Evolutionary conservation across 2,888 invertebrate species (phyloP), one percentile per base, ranked within the genome.

Genomic region (Eupithecia dodoneata): DNA sequence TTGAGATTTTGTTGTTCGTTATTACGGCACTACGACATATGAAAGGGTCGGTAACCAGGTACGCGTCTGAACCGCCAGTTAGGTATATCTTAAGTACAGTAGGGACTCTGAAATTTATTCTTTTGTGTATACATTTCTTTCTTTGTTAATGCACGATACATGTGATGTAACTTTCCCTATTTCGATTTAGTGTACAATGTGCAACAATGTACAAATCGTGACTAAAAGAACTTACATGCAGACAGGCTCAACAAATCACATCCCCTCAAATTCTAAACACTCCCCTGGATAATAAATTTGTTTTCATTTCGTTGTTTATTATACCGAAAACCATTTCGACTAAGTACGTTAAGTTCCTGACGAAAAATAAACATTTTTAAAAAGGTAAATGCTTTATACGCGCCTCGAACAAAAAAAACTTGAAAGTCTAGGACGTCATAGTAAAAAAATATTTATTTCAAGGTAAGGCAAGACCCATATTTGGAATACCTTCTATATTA

Each of bases 221-320:
- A 76, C 76, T 70, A 73, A 4, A 59, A 6, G 12, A 44, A 70
- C 75, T 76, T 74, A 41, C 10, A 72, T 52, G 45, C 41, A 76
- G 72, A 78, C 74, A 74, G 18, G 74, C 74, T 69, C 69, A 52
- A 76, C 74, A 76, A 79, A 79, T 74, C 72, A 74, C 66, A 73
- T 71, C 78, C 76, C 76, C 65, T 52, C 44, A 12, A 73, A 59
- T 10, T 71, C 72, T 69, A 76, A 76, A 72, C 69, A 66, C 71
- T 72, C 78, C 76, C 78, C 55, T 76, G 74, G 44, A 49, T 72
- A 73, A 65, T 66, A 74, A 70, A 42, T 72, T 3, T 71, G 63
- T 63, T 75, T 44, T 42, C 4, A 70, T 47, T 74, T 76, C 42
- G 30, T 65, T 73, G 55, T 59, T 70, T 49, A 49, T 66, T 18